Evolutionary conservation across 53 echinoderm and acorn worm genomes (phyloP), one percentile per base, ranked within the genome.

Genomic region (Mesocentrotus franciscanus): DNA sequence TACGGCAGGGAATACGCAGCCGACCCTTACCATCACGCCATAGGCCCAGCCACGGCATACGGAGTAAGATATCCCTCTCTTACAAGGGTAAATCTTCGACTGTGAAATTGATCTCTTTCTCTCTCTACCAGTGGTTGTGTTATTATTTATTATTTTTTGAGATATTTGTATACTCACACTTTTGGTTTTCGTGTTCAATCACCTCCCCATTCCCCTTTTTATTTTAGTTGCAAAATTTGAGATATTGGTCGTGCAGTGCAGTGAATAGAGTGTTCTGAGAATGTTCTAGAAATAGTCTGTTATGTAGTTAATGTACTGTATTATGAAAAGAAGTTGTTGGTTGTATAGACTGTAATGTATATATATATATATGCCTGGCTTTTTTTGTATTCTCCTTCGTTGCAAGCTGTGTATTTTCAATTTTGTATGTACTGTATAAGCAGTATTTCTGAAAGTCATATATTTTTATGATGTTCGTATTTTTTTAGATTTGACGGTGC

Each of bases 11-110:
- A 99, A 83, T 99, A 99, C 71, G 96, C 99, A 34, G 97, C 97
- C 10, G 98, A 98, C 92, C 98, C 97, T 32, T 98, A 99, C 96
- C 99, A 99, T 96, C 97, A 97, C 42, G 97, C 98, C 76, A 98
- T 98, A 85, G 97, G 97, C 32, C 97, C 99, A 57, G 99, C 99
- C 74, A 96, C 99, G 55, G 97, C 99, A 93, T 99, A 99, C 83
- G 99, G 99, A 95, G 99, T 99, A 98, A 98, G 99, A 96, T 98
- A 97, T 96, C 97, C 99, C 94, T 97, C 97, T 66, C 93, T 98
- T 92, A 95, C 98, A 95, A 97, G 98, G 98, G 98, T 98, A 98
- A 98, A 98, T 85, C 94, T 96, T 95, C 96, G 96, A 92, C 96
- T 92, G 95, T 93, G 33, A 56, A 56, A 94, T 94, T 95, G 35